A percentile compares a stretch with the other conserved stretches of the same genome.
Evolutionary conservation across 2,797 vertebrate genomes (phyloP).

Genomic region (Sebastes nivosus): DNA sequence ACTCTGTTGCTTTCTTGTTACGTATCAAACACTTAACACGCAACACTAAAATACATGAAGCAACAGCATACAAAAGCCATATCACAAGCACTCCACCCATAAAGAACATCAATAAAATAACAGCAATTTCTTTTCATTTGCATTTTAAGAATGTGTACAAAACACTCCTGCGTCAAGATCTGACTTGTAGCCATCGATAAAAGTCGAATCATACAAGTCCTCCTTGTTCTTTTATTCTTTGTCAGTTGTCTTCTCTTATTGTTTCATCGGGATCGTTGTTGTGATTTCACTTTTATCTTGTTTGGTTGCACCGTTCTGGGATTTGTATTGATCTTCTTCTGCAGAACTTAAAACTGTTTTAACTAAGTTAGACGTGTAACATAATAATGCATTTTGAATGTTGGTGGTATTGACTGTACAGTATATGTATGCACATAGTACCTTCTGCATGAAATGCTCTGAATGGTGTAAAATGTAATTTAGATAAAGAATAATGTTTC

Average conservation of each 20-base stretch:
- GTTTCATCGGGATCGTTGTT: neutral
- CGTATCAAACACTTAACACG: neutral
- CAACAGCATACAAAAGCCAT: neutral
- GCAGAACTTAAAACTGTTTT: neutral
- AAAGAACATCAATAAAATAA: neutral
- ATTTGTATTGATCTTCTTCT: neutral
- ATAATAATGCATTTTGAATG: neutral
- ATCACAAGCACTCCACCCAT: neutral
- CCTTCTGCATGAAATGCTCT: neutral
- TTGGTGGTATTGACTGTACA: neutral
- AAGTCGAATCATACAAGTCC: neutral
- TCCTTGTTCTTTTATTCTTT: conserved; percentile 17
- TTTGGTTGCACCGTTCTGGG: neutral
- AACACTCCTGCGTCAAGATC: neutral
- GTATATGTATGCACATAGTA: neutral
- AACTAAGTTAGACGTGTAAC: neutral
- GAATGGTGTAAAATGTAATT: neutral
- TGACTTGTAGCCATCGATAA: neutral
- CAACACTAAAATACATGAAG: neutral
- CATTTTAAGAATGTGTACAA: neutral
- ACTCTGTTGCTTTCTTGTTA: neutral
- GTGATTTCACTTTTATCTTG: conserved; percentile 1
- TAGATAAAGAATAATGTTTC: neutral
- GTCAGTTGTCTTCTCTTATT: neutral
- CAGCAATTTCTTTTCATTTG: neutral